Percentiles rank a stretch among this genome's conserved stretches.
Conservation (phyloP, 1,140 invertebrate species). For the Augochlora pura region DNA sequence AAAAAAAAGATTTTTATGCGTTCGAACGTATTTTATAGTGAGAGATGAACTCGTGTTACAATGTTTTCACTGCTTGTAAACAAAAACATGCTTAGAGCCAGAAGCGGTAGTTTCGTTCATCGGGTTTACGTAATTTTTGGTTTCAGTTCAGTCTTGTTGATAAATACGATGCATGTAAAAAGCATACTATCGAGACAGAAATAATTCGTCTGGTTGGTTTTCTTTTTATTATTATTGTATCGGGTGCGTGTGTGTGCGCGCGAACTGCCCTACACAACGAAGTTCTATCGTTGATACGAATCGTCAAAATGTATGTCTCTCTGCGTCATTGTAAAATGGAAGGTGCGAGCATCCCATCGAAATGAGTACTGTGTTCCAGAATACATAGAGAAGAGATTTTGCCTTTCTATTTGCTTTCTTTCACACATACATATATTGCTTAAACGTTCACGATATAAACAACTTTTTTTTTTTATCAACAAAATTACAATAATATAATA, state of each 20-base stretch:
- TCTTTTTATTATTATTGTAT: conserved; percentile 5
- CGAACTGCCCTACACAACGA: conserved; percentile 33
- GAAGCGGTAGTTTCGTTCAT: conserved; percentile 37
- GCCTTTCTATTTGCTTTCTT: conserved; percentile 47
- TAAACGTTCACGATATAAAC: conserved; percentile 17
- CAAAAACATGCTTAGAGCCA: conserved; percentile 26
- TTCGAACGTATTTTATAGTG: neutral
- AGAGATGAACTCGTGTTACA: conserved; percentile 11
- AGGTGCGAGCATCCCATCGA: conserved; percentile 47
- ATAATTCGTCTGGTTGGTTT: conserved; percentile 44
- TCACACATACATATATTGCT: conserved; percentile 10
- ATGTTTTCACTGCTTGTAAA: conserved; percentile 18
- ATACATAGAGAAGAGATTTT: conserved; percentile 50
- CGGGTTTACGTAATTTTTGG: conserved; percentile 46
- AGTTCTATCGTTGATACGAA: conserved; percentile 34
- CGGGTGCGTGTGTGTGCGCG: conserved; percentile 40
- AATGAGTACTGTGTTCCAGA: conserved; percentile 44
- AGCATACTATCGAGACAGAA: conserved; percentile 54
- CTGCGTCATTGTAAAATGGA: conserved; percentile 49
- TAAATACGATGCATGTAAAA: conserved; percentile 46
- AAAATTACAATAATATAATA: conserved; percentile 30
- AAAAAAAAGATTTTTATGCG: conserved; percentile 4
- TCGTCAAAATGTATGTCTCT: conserved; percentile 34
- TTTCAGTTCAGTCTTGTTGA: conserved; percentile 60
- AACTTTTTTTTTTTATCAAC: neutral